Evolutionary conservation across 2,797 vertebrate species (phyloP), one percentile per base, ranked within the genome.

Genomic region (Iguana delicatissima): DNA sequence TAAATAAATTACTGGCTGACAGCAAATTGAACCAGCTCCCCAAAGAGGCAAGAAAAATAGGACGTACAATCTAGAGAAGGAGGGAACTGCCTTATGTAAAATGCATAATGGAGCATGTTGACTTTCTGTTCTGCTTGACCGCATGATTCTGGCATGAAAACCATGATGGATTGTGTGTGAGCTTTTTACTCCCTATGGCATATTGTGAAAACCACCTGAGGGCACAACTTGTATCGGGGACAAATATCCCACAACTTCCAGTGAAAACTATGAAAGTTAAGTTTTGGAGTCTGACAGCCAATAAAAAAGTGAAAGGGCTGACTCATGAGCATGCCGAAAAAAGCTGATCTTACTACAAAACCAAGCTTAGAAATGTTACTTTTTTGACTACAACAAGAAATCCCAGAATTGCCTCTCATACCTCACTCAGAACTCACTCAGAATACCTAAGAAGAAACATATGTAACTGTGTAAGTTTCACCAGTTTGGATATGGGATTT

Each of bases 1-100:
- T 87, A 88, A 79, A 88, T 88, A 84, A 84, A 91, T 88, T 91
- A 88, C 82, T 84, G 80, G 46, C 80, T 91, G 80, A 57, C 90
- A 88, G 90, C 62, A 84, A 69, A 57, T 72, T 84, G 90, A 91
- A 80, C 74, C 24, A 84, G 62, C 52, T 84, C 81, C 73, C 81
- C 59, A 88, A 79, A 83, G 90, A 83, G 22, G 35, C 79, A 84
- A 84, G 86, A 84, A 88, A 91, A 88, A 91, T 69, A 84, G 81
- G 64, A 38, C 59, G 80, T 52, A 59, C 52, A 38, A 74, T 90
- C 85, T 62, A 83, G 76, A 38, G 50, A 18, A 8, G 87, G 38
- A 69, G 52, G 20, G 46, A 42, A 35, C 50, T n/a, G 26, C 73
- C 38, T 42, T 35, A 20, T 88, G 38, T 4, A 73, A 72, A 87